Percentiles rank a stretch among this genome's conserved stretches.
Conservation (phyloP, 2,113 vertebrate species). For the Mustela nigripes region DNA sequence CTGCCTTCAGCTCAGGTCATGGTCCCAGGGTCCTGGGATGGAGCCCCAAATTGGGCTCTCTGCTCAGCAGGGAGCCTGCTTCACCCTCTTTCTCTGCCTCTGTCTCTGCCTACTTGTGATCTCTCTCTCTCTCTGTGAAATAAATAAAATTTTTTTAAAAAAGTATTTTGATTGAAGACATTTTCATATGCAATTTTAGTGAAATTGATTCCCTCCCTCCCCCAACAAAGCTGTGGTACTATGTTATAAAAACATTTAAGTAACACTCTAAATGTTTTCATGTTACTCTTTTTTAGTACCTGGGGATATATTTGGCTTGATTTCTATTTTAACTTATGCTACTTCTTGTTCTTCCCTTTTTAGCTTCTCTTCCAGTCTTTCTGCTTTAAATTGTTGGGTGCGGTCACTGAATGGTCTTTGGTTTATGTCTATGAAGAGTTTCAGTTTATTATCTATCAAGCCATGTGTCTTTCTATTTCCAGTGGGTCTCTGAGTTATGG, state of each 20-base stretch:
- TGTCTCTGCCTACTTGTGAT: no score
- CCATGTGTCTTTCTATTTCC: conserved; percentile 90
- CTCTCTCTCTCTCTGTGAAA: no score
- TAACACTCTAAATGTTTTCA: conserved; percentile 64
- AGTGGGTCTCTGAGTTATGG: background rate
- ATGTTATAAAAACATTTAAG: conserved; percentile 63
- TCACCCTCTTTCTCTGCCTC: no score
- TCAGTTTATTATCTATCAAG: conserved; percentile 93
- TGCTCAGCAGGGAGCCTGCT: no score
- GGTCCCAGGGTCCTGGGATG: no score
- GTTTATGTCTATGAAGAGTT: conserved; percentile 96
- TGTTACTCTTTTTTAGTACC: conserved; percentile 85
- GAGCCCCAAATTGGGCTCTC: no score
- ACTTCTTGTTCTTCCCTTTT: conserved; percentile 94
- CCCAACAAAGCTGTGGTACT: conserved; percentile 56
- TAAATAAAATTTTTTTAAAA: no score
- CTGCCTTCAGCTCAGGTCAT: no score
- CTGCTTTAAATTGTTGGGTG: conserved; percentile 95
- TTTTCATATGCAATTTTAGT: conserved; percentile 76
- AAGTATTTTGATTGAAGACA: conserved; percentile 77
- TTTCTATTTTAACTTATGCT: conserved; percentile 94
- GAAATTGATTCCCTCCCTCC: conserved; percentile 74
- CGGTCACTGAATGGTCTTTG: conserved; percentile 95
- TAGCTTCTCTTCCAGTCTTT: conserved; percentile 95
- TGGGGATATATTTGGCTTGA: conserved; percentile 93